A percentile compares a stretch with the other conserved stretches of the same genome.
Conservation (phyloP, 2,113 vertebrate species). For the Phaetusa simplex region DNA sequence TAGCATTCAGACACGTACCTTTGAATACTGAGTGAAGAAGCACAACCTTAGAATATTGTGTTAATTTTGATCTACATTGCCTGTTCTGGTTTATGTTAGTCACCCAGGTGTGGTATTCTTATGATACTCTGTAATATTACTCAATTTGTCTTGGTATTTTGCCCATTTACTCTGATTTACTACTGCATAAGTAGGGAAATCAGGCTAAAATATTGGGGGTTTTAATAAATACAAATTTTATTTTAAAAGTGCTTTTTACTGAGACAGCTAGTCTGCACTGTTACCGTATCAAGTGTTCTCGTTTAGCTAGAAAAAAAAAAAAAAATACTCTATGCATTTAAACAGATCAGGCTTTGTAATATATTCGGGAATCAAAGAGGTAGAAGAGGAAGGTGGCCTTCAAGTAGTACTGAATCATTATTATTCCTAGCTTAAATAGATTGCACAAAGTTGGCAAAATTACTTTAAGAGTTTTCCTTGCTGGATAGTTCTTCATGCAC, state of each 20-base stretch:
- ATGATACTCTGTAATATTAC: neutral
- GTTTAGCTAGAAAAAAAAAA: neutral
- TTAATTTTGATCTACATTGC: neutral
- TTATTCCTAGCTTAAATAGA: neutral
- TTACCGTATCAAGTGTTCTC: neutral
- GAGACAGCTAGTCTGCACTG: neutral
- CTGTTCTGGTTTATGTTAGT: neutral
- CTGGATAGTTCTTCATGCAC: neutral
- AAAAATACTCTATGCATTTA: neutral
- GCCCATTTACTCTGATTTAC: neutral
- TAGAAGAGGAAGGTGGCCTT: neutral
- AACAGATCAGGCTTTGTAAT: neutral
- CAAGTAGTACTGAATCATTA: neutral
- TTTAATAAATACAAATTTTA: neutral
- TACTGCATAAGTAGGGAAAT: neutral
- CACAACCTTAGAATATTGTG: neutral
- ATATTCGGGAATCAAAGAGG: neutral
- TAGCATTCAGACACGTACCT: neutral
- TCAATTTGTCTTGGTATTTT: neutral
- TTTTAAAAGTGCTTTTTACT: neutral
- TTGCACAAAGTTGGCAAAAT: neutral
- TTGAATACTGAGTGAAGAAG: neutral
- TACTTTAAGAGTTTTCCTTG: neutral
- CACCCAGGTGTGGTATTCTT: neutral
- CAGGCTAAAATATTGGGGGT: neutral